Evolutionary conservation across 2,888 invertebrate genomes (phyloP).

Genomic region (Melanostoma scalare): DNA sequence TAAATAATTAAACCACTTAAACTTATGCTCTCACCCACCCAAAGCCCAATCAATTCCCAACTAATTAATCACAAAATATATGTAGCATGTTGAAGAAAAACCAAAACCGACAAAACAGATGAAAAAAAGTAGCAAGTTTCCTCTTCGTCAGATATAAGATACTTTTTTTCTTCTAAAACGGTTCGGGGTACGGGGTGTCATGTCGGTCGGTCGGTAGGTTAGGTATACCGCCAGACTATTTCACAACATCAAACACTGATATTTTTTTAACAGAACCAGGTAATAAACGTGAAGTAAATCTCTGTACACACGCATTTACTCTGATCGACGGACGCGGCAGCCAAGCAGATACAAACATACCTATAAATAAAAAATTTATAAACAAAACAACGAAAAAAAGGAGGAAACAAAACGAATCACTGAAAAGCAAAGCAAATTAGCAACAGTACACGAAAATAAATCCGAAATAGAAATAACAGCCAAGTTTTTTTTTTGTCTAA

Average conservation of each 20-base stretch:
- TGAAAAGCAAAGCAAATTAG: slow-evolving; percentile 53
- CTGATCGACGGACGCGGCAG: slow-evolving; percentile 15
- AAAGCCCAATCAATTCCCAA: slow-evolving; percentile 17
- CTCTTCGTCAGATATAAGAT: slow-evolving; percentile 39
- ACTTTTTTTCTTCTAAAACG: slow-evolving; percentile 27
- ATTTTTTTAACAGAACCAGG: slow-evolving; percentile 35
- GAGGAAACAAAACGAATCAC: slow-evolving; percentile 44
- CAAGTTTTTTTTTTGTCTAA: slow-evolving; percentile 45
- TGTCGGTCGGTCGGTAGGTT: neutral
- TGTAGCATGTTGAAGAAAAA: slow-evolving; percentile 4
- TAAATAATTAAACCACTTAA: slow-evolving; percentile 68
- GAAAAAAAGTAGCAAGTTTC: slow-evolving; percentile 44
- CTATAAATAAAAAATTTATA: slow-evolving; percentile 55
- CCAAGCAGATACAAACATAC: slow-evolving; percentile 35
- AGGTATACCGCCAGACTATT: slow-evolving; percentile 38
- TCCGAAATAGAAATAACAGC: slow-evolving; percentile 52
- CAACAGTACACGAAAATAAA: slow-evolving; percentile 68
- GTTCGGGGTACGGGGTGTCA: neutral
- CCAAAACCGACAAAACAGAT: neutral
- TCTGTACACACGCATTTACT: slow-evolving; percentile 54
- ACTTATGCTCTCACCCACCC: slow-evolving; percentile 39
- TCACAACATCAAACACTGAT: slow-evolving; percentile 55
- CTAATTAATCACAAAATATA: slow-evolving; percentile 52
- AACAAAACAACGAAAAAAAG: slow-evolving; percentile 42
- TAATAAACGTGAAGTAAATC: slow-evolving; percentile 57